Percentiles rank a stretch among this genome's conserved stretches.
These are phyloP conservation scores for Perizoma flavofasciatum DNA, from an alignment of 2,888 invertebrate species.

Conservation along the genomic window DNA sequence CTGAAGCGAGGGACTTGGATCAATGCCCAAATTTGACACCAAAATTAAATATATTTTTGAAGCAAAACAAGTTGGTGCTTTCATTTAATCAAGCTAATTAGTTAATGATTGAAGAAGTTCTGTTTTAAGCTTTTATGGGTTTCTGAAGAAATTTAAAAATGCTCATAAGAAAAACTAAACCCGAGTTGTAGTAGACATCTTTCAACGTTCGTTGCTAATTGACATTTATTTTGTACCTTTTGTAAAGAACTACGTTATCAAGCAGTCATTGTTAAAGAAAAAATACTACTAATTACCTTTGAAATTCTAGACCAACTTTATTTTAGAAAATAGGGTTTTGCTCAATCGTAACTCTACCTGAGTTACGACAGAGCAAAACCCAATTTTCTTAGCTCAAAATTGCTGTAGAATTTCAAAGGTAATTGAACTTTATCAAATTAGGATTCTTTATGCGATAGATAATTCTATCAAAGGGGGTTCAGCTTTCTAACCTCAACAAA, in stretches of 20 bases:
- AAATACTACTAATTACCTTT: too few relatives aligned
- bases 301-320: too few relatives aligned
- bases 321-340: too few relatives aligned
- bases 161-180: conserved; percentile 13
- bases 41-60: conserved; percentile 32
- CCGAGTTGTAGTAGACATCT: conserved; percentile 1
- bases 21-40: conserved; percentile 30
- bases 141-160: conserved; percentile 24
- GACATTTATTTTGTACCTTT: conserved; percentile 4
- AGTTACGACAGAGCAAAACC: conserved; percentile 9
- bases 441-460: conserved; percentile 58
- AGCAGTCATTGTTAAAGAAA: too few relatives aligned
- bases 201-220: conserved; percentile 6
- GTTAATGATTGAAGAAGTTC: conserved; percentile 20
- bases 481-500: conserved; percentile 70
- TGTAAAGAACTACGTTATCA: not conserved
- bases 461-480: conserved; percentile 57
- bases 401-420: conserved; percentile 12
- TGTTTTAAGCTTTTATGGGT: conserved; percentile 27
- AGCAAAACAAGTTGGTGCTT: conserved; percentile 29
- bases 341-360: too few relatives aligned
- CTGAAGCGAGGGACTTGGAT: conserved; percentile 28
- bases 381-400: conserved; percentile 7
- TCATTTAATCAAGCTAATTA: conserved; percentile 25
- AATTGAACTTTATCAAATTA: conserved; percentile 41